Evolutionary conservation across 2,797 vertebrate species (phyloP).

Genomic region (Acanthiza pusilla): DNA sequence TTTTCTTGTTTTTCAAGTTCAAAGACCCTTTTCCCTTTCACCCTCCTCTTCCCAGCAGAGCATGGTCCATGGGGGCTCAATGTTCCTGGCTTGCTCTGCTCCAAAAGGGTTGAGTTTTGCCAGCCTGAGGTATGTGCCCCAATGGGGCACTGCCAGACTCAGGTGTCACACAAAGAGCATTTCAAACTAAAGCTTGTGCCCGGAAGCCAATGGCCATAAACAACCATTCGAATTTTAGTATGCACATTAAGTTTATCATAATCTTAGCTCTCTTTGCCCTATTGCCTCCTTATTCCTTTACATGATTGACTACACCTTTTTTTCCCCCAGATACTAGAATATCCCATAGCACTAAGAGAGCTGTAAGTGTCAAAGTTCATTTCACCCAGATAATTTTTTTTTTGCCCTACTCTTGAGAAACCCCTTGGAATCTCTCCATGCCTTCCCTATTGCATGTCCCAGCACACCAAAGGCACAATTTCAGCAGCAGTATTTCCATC

Average conservation of each 20-base stretch:
- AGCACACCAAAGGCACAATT: background rate
- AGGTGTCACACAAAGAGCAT: background rate
- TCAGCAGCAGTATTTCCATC: background rate
- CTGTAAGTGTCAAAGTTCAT: background rate
- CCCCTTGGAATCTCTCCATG: background rate
- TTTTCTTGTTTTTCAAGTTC: background rate
- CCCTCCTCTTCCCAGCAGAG: background rate
- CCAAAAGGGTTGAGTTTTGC: background rate
- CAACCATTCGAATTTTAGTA: background rate
- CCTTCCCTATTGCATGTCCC: background rate
- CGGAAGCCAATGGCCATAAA: background rate
- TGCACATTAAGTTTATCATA: background rate
- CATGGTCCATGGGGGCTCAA: fast-evolving
- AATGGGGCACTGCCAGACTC: background rate
- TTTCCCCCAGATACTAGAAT: background rate
- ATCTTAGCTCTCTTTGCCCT: background rate
- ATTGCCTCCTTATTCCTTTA: background rate
- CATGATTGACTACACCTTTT: background rate
- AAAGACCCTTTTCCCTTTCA: background rate
- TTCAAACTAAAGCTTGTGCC: background rate
- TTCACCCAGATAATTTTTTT: background rate
- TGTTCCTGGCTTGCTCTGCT: background rate
- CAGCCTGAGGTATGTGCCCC: background rate
- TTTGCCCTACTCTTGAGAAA: background rate
- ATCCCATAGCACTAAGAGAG: background rate